Evolutionary conservation across 2,797 vertebrate species (phyloP).

Genomic region (Apogon talboti): DNA sequence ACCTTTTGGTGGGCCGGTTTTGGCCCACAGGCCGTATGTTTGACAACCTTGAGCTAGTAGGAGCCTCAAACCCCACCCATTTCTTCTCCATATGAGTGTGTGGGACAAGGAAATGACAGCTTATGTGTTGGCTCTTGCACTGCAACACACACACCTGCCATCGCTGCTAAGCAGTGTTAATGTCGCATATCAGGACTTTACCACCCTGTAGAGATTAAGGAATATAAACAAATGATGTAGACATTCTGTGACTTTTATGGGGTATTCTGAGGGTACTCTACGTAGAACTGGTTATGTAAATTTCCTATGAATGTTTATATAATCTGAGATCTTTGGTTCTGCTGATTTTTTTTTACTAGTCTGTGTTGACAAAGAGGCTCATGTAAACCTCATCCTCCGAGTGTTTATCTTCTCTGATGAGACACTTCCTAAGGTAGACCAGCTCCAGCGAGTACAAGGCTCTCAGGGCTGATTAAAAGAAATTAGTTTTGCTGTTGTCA

Average conservation of each 20-base stretch:
- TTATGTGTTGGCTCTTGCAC: background rate
- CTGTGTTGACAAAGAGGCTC: slow-evolving; percentile 36
- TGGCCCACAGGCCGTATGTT: too few species aligned
- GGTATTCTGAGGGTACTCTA: slow-evolving; percentile 5
- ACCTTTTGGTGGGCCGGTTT: too few species aligned
- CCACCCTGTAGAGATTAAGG: too few species aligned
- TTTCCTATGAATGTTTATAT: slow-evolving; percentile 46
- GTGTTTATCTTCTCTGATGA: slow-evolving; percentile 34
- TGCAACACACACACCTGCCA: background rate
- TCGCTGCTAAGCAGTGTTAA: background rate
- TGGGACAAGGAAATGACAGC: slow-evolving; percentile 16
- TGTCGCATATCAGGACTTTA: too few species aligned
- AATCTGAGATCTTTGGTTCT: slow-evolving; percentile 25
- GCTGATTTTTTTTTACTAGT: slow-evolving; percentile 13
- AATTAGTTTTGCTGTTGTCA: slow-evolving; percentile 20
- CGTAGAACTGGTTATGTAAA: slow-evolving; percentile 38
- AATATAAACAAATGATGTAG: slow-evolving; percentile 5
- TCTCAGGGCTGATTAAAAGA: slow-evolving; percentile 54
- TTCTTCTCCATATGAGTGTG: background rate
- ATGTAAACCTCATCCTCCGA: slow-evolving; percentile 16
- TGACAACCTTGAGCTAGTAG: background rate
- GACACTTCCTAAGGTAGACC: slow-evolving; percentile 39
- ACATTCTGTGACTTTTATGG: slow-evolving; percentile 13
- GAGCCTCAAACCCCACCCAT: background rate
- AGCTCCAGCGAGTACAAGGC: slow-evolving; percentile 3